phyloP scores from a whole-genome alignment of 2,797 vertebrate species.

The Falco peregrinus region DNA sequence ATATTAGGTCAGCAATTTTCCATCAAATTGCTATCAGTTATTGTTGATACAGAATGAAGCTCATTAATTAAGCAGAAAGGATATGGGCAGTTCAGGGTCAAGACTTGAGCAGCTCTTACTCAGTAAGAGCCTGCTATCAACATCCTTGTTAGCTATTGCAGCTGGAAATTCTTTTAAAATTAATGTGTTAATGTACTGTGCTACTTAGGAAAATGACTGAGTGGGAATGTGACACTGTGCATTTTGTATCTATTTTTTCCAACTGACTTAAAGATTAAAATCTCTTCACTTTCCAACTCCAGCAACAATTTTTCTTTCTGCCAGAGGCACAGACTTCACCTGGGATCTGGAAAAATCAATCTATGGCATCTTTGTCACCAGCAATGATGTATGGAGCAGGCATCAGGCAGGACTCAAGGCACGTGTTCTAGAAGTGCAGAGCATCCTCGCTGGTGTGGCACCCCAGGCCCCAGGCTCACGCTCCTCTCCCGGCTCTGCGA shows the following conservation, averaged over 20 bases:
- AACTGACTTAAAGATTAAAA: background rate
- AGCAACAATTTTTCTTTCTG: conserved; percentile 29
- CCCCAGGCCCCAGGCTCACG: background rate
- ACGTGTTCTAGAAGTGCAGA: background rate
- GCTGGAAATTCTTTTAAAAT: conserved; percentile 42
- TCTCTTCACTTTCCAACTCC: background rate
- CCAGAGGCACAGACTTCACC: background rate
- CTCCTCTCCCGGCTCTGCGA: background rate
- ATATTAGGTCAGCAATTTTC: conserved; percentile 30
- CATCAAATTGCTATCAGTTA: conserved; percentile 29
- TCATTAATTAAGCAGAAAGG: conserved; percentile 41
- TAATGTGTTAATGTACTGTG: background rate
- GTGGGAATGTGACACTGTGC: background rate
- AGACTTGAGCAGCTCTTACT: background rate
- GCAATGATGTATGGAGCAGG: background rate
- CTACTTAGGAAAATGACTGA: background rate
- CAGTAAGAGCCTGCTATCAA: background rate
- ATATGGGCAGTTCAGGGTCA: conserved; percentile 14
- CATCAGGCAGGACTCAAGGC: background rate
- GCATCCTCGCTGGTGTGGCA: background rate
- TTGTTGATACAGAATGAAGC: conserved; percentile 32
- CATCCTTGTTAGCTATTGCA: background rate
- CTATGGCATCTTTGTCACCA: background rate
- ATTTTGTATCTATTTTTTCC: conserved; percentile 24
- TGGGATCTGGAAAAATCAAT: conserved; percentile 10